Evolutionary conservation across 1,140 invertebrate species (phyloP), one percentile per base, ranked within the genome.

Genomic region (Drosophila bocqueti): DNA sequence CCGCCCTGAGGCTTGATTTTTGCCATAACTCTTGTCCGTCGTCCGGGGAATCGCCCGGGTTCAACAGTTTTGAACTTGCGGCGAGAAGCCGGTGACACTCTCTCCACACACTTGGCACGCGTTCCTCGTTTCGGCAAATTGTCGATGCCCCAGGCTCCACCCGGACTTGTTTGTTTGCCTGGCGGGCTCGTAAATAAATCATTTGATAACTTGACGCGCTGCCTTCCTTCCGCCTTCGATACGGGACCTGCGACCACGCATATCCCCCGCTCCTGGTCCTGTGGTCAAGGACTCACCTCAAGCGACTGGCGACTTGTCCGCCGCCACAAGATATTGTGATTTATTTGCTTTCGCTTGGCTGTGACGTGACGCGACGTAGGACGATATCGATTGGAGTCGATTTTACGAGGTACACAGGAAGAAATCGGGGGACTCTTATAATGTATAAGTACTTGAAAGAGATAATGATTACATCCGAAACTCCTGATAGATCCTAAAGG

Each of bases 161-260:
- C 26, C 40, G 61, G 74, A 69, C 74, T 90, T 90, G 84, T 84
- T 89, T 89, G 84, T 81, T 89, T 89, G 84, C 84, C 84, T 81
- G 68, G 59, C 81, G 84, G 84, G 78, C 72, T 90, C 81, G 84
- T 89, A 89, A 89, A 89, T 89, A 89, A 89, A 90, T 89, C 84
- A 89, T 89, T 89, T 89, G 84, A 89, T 89, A 89, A 90, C 84
- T 90, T 89, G 84, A 90, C 84, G 83, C 84, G 67, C 49, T 55
- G 63, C 49, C 63, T 46, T 67, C 47, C 68, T 55, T 67, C 63
- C 68, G 81, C 68, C 61, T 60, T 60, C 62, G 71, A 79, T 55
- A 75, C 64, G 46, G 13, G 34, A 47, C 54, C 66, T 42, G 42
- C 54, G 63, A 45, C 55, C 55, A 65, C 18, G 59, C 55, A 52